Evolutionary conservation across 2,797 vertebrate genomes (phyloP), one percentile per base, ranked within the genome.

Genomic region (Hipposideros larvatus): DNA sequence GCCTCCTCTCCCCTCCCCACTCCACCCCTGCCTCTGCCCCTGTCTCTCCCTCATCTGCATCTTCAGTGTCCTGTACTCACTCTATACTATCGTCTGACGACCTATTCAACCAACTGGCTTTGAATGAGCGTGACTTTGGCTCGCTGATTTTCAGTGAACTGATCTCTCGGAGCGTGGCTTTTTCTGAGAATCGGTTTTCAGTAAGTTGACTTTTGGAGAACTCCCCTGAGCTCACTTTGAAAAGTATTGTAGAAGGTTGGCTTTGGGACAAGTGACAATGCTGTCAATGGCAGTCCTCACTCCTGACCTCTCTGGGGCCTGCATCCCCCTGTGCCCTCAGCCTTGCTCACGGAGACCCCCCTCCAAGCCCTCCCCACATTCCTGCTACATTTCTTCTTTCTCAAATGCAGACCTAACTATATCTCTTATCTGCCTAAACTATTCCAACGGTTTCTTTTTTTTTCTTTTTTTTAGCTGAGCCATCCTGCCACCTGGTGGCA

Each of bases 1-100:
- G 1, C 48, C 41, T 1, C 3, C 1, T 77, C 24, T 28, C 6
- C 16, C 34, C 37, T 1, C 37, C 22, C 10, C 7, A 28, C n/a
- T 3, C 15, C 26, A 2, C 18, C 11, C 4, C 11, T 22, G 5
- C 41, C 3, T 41, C 71, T 65, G 15, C 11, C 18, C 65, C n/a
- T 37, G 46, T 7, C 1, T 15, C 34, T n/a, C 19, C 43, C 18
- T 71, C 55, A 73, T 41, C n/a, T 7, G 21, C 41, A 46, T 41
- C 11, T 28, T 46, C 31, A 51, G 6, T 28, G 22, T 11, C 78
- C 21, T 34, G n/a, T 28, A 28, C 65, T 75, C 24, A n/a, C 14
- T 66, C 59, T 57, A 7, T 55, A 24, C 24, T 53, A 11, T 53
- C 7, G 0, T 71, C 55, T 34, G 34, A 51, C 26, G 16, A 59